phyloP scores from a whole-genome alignment of 2,797 vertebrate species.

The Mormyrops attenuatus region DNA sequence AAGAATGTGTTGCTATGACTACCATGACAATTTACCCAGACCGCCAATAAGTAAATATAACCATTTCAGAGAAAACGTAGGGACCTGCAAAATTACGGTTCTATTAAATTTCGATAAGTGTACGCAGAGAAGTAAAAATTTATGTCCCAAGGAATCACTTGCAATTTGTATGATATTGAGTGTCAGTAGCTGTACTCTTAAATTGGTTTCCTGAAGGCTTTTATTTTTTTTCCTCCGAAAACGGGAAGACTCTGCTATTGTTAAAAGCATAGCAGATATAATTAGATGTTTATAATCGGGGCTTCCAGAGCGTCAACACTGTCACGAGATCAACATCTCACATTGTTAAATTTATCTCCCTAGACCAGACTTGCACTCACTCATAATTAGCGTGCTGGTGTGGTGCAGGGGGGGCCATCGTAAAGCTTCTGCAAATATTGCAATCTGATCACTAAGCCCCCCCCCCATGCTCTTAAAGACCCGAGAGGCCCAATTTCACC shows the following conservation, averaged over 20 bases:
- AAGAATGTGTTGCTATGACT: constrained; percentile 24
- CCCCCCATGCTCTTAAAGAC: neutral
- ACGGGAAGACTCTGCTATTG: neutral
- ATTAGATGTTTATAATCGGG: neutral
- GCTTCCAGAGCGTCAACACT: neutral
- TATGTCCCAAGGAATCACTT: neutral
- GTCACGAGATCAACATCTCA: neutral
- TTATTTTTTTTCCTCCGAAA: neutral
- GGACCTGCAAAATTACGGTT: constrained; percentile 8
- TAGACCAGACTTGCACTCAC: neutral
- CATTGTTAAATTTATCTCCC: neutral
- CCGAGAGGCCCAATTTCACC: neutral
- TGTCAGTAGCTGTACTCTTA: neutral
- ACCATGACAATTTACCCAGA: constrained; percentile 14
- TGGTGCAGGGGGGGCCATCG: neutral
- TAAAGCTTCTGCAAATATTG: neutral
- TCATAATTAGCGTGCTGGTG: neutral
- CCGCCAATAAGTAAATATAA: constrained; percentile 6
- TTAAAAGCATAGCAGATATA: neutral
- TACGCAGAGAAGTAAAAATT: neutral
- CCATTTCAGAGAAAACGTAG: neutral
- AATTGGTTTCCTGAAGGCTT: neutral
- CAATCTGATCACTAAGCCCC: neutral
- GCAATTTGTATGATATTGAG: neutral
- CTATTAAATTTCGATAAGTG: neutral